Evolutionary conservation across 2,113 vertebrate species (phyloP).

Genomic region (Nerophis lumbriciformis): DNA sequence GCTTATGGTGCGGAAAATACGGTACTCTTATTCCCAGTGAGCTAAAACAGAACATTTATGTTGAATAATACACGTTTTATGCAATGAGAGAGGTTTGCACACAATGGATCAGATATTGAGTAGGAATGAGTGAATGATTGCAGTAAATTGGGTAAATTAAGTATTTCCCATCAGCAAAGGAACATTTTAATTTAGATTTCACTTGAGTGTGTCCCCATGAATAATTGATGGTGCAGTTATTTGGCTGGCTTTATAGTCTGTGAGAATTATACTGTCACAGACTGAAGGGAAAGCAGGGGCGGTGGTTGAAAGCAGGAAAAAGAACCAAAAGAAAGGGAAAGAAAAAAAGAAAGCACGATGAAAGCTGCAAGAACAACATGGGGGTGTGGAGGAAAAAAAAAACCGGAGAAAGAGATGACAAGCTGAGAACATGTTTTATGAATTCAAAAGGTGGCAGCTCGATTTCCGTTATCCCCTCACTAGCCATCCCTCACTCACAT

Average conservation of each 20-base stretch:
- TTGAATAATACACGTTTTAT: slow-evolving; percentile 32
- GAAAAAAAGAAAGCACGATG: slow-evolving; percentile 20
- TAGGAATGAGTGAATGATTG: slow-evolving; percentile 22
- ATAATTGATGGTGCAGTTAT: slow-evolving; percentile 54
- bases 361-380: slow-evolving; percentile 35
- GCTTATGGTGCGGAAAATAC: no score
- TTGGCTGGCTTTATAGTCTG: slow-evolving; percentile 54
- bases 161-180: slow-evolving; percentile 45
- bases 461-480: slow-evolving; percentile 56
- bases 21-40: slow-evolving; percentile 10
- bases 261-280: slow-evolving; percentile 43
- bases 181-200: slow-evolving; percentile 53
- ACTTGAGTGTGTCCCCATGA: slow-evolving; percentile 58
- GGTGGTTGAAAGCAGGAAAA: slow-evolving; percentile 17
- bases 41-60: slow-evolving; percentile 37
- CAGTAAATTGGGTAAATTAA: slow-evolving; percentile 45
- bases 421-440: slow-evolving; percentile 59
- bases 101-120: slow-evolving; percentile 45
- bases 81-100: slow-evolving; percentile 20
- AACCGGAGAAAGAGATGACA: slow-evolving; percentile 39
- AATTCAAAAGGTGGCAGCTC: slow-evolving; percentile 60
- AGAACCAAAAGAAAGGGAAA: slow-evolving; percentile 4
- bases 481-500: slow-evolving; percentile 33
- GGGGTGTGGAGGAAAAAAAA: not conserved
- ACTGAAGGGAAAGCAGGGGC: slow-evolving; percentile 12